A percentile compares a stretch with the other conserved stretches of the same genome.
Evolutionary conservation across 2,888 invertebrate genomes (phyloP).

Genomic region (Brachylomia viminalis): DNA sequence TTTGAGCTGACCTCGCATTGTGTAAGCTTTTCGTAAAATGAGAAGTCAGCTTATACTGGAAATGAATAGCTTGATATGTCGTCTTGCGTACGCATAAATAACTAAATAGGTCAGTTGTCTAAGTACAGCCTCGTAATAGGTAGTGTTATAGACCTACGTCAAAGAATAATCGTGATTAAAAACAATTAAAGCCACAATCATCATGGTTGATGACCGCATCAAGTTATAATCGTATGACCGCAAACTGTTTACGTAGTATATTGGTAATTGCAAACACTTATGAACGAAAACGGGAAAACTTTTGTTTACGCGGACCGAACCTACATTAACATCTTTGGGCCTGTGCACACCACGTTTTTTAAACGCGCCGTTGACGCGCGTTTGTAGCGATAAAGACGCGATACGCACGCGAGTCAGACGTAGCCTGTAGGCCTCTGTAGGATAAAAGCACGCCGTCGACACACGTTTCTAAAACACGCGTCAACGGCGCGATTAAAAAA

Average conservation of each 20-base stretch:
- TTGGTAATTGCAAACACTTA: neutral
- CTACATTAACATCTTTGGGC: neutral
- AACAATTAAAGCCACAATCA: constrained; percentile 8
- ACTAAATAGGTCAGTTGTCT: neutral
- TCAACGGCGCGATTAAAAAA: no score
- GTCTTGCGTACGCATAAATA: neutral
- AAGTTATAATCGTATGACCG: neutral
- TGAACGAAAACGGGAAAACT: constrained; percentile 9
- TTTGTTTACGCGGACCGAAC: constrained; percentile 19
- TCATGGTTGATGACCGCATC: constrained; percentile 14
- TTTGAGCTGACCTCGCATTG: no score
- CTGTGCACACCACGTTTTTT: no score
- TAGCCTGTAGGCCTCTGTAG: no score
- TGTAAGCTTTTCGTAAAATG: no score
- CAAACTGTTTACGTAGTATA: neutral
- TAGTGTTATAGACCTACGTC: neutral
- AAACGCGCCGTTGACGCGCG: no score
- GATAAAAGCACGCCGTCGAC: no score
- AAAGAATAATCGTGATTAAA: constrained; percentile 8
- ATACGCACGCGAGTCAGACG: no score
- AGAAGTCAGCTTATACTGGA: no score
- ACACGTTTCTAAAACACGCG: no score
- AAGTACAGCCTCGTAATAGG: neutral
- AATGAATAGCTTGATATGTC: no score
- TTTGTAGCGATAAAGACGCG: no score